These are phyloP conservation scores for Ericerus pela DNA, from an alignment of 1,140 invertebrate genomes.

Conservation along the genomic window DNA sequence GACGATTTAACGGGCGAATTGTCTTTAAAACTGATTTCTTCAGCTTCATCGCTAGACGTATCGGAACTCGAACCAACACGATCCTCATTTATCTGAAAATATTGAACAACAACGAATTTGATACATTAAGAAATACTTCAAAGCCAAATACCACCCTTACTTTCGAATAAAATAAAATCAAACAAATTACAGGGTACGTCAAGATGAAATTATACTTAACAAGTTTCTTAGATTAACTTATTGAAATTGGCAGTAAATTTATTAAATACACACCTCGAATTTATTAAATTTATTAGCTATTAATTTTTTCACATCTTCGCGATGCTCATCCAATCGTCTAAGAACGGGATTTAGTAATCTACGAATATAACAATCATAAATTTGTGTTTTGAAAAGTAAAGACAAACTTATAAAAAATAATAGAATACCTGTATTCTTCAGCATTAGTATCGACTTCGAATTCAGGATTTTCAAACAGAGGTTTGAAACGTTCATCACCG, in stretches of 20 bases:
- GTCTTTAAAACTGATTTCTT: no score
- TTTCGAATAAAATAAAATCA: constrained; percentile 5
- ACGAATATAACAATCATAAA: constrained; percentile 20
- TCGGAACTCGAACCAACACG: constrained; percentile 32
- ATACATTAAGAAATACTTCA: neutral
- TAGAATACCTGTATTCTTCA: constrained; percentile 52
- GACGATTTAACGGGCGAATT: no score
- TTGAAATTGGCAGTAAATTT: neutral
- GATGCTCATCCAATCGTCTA: constrained; percentile 57
- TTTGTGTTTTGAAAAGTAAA: neutral
- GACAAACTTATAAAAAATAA: neutral
- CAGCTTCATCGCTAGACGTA: constrained; percentile 32
- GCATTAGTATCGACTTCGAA: constrained; percentile 81
- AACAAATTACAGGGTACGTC: neutral
- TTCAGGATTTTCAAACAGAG: constrained; percentile 80
- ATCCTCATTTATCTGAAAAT: constrained; percentile 20
- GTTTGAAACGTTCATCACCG: constrained; percentile 75
- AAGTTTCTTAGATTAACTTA: neutral
- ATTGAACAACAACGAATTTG: constrained; percentile 4
- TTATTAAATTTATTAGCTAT: constrained; percentile 35
- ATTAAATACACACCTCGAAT: constrained; percentile 31
- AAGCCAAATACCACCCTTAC: neutral
- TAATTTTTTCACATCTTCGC: constrained; percentile 39
- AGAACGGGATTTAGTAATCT: constrained; percentile 78
- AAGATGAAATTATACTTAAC: neutral